These are phyloP conservation scores for Phyllostomus hastatus DNA, from an alignment of 2,113 vertebrate species.

Conservation along the genomic window DNA sequence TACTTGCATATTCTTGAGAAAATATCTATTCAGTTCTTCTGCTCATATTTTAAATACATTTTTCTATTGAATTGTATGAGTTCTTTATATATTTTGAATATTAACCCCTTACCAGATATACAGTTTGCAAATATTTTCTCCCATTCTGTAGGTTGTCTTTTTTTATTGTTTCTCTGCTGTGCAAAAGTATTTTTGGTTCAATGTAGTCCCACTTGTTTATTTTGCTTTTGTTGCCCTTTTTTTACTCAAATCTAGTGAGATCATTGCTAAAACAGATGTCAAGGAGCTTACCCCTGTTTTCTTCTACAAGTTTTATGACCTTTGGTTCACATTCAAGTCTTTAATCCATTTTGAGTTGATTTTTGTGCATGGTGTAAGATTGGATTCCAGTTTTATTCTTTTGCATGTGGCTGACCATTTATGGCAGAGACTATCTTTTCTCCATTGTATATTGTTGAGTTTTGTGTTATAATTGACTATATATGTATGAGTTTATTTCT, in stretches of 20 bases:
- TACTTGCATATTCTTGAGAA: neutral
- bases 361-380: neutral
- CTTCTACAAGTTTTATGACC: too few species aligned
- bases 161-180: neutral
- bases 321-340: neutral
- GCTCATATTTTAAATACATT: neutral
- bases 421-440: neutral
- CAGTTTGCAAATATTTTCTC: neutral
- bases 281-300: too few species aligned
- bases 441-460: neutral
- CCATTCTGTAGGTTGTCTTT: neutral
- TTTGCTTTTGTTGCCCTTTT: neutral
- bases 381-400: neutral
- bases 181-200: neutral
- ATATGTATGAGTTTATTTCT: neutral
- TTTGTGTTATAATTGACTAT: neutral
- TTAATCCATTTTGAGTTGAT: neutral
- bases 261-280: too few species aligned
- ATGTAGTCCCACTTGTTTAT: neutral
- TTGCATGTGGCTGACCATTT: neutral
- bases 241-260: neutral
- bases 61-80: neutral
- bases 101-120: too few species aligned
- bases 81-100: too few species aligned
- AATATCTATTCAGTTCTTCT: neutral